These are phyloP conservation scores for Chymomyza fuscimana DNA, from an alignment of 2,888 invertebrate genomes.

Conservation along the genomic window DNA sequence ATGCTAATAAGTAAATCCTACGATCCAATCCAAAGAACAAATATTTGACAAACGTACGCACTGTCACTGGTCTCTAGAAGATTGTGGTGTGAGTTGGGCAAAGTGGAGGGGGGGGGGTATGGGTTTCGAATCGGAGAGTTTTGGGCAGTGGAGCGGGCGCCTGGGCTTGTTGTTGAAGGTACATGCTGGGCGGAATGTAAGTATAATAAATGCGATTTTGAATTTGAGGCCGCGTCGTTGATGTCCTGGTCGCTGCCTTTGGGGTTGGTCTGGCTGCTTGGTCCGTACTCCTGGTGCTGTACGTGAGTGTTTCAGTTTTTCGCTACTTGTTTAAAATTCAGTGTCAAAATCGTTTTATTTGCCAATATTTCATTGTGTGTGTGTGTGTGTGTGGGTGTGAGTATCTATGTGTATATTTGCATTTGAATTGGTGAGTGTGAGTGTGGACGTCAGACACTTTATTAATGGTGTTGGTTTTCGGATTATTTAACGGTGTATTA, in stretches of 20 bases:
- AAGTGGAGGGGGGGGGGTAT: background rate
- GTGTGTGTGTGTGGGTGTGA: constrained; percentile 32
- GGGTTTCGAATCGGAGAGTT: background rate
- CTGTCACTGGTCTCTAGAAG: background rate
- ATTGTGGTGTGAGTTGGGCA: background rate
- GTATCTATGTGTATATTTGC: constrained; percentile 16
- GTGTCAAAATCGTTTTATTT: constrained; percentile 79
- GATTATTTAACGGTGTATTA: constrained; percentile 77
- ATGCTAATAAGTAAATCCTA: constrained; percentile 75
- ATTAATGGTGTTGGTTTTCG: constrained; percentile 76
- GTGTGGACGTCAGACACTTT: constrained; percentile 55
- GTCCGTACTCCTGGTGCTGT: constrained; percentile 8
- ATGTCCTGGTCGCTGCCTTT: constrained; percentile 20
- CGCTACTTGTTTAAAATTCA: constrained; percentile 78
- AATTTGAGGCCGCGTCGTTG: constrained; percentile 50
- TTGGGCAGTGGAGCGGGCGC: background rate
- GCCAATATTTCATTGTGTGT: constrained; percentile 73
- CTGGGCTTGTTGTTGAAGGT: background rate
- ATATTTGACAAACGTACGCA: constrained; percentile 74
- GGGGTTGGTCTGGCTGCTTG: background rate
- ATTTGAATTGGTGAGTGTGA: background rate
- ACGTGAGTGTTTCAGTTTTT: constrained; percentile 49
- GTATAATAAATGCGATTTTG: constrained; percentile 74
- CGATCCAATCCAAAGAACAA: constrained; percentile 75
- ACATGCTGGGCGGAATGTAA: constrained; percentile 56